Evolutionary conservation across 2,888 invertebrate species (phyloP).

Genomic region (Plagodis pulveraria): DNA sequence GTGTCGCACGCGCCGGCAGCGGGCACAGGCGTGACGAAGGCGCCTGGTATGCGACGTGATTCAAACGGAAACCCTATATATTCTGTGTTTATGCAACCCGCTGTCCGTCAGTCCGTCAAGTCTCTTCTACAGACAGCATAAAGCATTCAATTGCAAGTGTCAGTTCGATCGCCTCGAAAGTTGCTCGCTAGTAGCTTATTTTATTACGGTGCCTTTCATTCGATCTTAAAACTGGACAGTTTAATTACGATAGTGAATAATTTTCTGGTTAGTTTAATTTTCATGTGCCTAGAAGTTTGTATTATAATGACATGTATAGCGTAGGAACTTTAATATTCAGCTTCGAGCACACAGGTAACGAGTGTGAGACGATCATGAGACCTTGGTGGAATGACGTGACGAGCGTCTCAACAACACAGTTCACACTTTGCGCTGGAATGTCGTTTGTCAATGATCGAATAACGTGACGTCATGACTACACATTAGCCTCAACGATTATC

Average conservation of each 20-base stretch:
- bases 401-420: slow-evolving; percentile 71
- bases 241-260: slow-evolving; percentile 31
- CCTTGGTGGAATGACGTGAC: slow-evolving; percentile 76
- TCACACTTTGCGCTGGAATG: slow-evolving; percentile 79
- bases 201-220: slow-evolving; percentile 30
- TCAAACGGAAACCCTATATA: slow-evolving; percentile 82
- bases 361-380: slow-evolving; percentile 66
- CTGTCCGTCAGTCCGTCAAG: slow-evolving; percentile 71
- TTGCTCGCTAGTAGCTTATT: slow-evolving; percentile 41
- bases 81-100: slow-evolving; percentile 78
- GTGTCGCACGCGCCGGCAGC: slow-evolving; percentile 69
- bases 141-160: slow-evolving; percentile 54
- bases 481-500: slow-evolving; percentile 64
- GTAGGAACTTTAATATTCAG: slow-evolving; percentile 49
- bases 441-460: slow-evolving; percentile 83
- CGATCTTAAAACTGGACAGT: slow-evolving; percentile 28
- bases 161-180: slow-evolving; percentile 46
- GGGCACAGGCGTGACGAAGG: slow-evolving; percentile 73
- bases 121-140: slow-evolving; percentile 61
- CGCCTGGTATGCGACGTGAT: slow-evolving; percentile 81
- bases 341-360: slow-evolving; percentile 45
- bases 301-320: slow-evolving; percentile 42
- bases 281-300: slow-evolving; percentile 32
- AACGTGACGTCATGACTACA: slow-evolving; percentile 73
- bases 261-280: slow-evolving; percentile 21